Conservation (phyloP, 2,797 vertebrate species). For the Galaxias olidus region DNA sequence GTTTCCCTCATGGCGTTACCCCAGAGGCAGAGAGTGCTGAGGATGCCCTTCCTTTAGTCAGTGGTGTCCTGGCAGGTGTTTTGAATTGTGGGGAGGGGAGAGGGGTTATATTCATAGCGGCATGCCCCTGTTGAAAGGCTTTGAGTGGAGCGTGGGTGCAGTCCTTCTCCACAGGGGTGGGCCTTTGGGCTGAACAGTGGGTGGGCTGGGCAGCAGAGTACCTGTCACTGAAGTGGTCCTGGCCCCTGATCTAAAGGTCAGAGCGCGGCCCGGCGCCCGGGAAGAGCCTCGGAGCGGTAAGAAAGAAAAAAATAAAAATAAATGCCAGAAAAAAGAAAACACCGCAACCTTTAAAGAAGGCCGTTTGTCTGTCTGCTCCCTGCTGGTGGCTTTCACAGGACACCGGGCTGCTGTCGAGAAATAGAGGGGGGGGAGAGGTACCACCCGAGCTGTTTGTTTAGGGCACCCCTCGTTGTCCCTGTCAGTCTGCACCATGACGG, state of each 20-base stretch:
- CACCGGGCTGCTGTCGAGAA: too few relatives aligned
- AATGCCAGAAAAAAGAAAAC: conserved; percentile 1
- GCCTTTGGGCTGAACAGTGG: conserved; percentile 11
- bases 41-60: neutral
- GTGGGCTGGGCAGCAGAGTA: conserved; percentile 12
- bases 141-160: conserved; percentile 20
- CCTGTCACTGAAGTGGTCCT: conserved; percentile 44
- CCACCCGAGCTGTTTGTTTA: too few relatives aligned
- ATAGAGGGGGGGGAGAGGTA: too few relatives aligned
- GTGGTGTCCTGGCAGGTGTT: conserved; percentile 16
- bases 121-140: conserved; percentile 19
- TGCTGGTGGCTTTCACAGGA: conserved; percentile 23
- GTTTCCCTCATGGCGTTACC: neutral
- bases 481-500: too few relatives aligned
- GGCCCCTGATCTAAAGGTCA: conserved; percentile 67
- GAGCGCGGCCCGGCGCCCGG: conserved; percentile 2
- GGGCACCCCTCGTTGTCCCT: too few relatives aligned
- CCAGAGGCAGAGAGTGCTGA: neutral
- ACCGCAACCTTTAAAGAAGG: conserved; percentile 52
- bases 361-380: conserved; percentile 30
- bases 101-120: conserved; percentile 43
- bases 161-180: neutral
- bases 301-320: conserved; percentile 27
- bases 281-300: conserved; percentile 14
- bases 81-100: conserved; percentile 32